These are phyloP conservation scores for Calliphora vicina DNA, from an alignment of 1,140 invertebrate species.

Conservation along the genomic window DNA sequence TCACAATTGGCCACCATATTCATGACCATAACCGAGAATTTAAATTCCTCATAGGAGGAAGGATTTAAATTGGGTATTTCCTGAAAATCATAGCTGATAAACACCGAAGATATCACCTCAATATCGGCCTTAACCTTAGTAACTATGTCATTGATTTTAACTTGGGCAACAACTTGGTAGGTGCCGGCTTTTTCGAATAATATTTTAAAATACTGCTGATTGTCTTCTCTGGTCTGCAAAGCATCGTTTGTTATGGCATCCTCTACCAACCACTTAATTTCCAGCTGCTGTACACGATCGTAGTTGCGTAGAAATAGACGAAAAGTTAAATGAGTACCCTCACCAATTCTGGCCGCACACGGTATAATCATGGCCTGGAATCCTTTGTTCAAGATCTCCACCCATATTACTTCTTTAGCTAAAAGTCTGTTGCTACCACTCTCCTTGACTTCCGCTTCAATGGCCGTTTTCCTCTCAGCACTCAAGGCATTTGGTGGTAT, in stretches of 20 bases:
- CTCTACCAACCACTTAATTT: background rate
- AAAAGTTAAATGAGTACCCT: background rate
- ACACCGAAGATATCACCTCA: conserved; percentile 18
- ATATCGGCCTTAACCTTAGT: conserved; percentile 4
- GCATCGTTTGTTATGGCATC: background rate
- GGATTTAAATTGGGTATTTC: conserved; percentile 30
- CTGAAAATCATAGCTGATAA: conserved; percentile 29
- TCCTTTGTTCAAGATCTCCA: conserved; percentile 1
- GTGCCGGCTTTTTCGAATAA: background rate
- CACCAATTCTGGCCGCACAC: background rate
- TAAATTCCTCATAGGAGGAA: background rate
- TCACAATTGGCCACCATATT: conserved; percentile 20
- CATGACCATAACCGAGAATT: conserved; percentile 17
- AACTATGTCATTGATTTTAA: conserved; percentile 16
- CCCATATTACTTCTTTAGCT: background rate
- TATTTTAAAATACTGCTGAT: background rate
- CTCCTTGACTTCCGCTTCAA: background rate
- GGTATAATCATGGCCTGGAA: conserved; percentile 15
- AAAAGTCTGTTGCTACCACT: background rate
- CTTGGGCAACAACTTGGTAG: conserved; percentile 7
- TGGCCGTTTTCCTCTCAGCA: background rate
- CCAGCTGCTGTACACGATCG: background rate
- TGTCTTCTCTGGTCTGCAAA: background rate
- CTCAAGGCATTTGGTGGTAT: conserved; percentile 24
- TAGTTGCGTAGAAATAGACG: background rate